Conservation (phyloP, 2,797 vertebrate species). For the Crotalus adamanteus region DNA sequence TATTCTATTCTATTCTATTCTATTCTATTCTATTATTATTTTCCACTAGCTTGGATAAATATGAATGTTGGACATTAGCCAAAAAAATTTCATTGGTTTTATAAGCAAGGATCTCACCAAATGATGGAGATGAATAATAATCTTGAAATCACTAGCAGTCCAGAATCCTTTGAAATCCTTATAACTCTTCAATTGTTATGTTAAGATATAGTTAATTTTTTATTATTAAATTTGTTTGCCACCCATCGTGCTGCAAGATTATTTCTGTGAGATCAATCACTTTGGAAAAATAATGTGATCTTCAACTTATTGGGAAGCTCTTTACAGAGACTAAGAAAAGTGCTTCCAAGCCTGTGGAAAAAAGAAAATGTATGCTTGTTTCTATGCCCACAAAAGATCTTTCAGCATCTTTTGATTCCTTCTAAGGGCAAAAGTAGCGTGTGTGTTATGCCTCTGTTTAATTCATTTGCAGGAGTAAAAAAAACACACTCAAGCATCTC, state of each 20-base stretch:
- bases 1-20: no score
- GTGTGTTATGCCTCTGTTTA: constrained; percentile 58
- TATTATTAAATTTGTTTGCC: background rate
- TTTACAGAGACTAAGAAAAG: background rate
- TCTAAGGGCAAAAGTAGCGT: constrained; percentile 61
- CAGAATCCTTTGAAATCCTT: background rate
- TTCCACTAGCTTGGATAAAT: background rate
- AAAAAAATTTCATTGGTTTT: background rate
- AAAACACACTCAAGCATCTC: background rate
- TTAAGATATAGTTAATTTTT: background rate
- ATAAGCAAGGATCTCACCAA: background rate
- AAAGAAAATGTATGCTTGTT: background rate
- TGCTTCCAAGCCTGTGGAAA: background rate
- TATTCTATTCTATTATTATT: background rate
- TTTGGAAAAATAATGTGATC: background rate
- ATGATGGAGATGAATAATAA: no score
- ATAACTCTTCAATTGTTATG: background rate
- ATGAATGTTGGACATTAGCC: background rate
- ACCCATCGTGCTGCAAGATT: background rate
- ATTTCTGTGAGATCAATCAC: background rate
- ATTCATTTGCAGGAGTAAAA: constrained; percentile 1
- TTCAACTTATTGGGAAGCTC: background rate
- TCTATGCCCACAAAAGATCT: constrained; percentile 5
- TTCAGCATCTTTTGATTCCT: constrained; percentile 55
- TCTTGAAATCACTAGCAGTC: background rate